A percentile compares a stretch with the other conserved stretches of the same genome.
These are phyloP conservation scores for Poecilia picta DNA, from an alignment of 2,797 vertebrate genomes.

Conservation along the genomic window DNA sequence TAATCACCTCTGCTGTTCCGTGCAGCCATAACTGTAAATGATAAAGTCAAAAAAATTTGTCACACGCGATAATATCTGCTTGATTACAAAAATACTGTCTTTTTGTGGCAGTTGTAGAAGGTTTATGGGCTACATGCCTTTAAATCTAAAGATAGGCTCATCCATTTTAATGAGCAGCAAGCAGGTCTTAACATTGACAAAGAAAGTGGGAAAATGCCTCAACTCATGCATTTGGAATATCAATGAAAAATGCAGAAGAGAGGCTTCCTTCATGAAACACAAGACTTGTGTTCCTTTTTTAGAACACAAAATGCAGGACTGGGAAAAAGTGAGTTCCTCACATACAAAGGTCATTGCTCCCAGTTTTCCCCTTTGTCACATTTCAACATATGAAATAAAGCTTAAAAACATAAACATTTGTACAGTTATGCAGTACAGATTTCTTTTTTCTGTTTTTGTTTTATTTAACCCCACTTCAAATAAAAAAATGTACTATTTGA, in stretches of 20 bases:
- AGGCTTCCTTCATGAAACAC: slow-evolving; percentile 8
- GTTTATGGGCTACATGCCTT: slow-evolving; percentile 20
- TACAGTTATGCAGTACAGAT: neutral
- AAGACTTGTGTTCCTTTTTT: neutral
- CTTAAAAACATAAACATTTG: neutral
- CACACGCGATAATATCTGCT: neutral
- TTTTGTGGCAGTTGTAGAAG: slow-evolving; percentile 6
- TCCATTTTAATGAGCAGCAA: slow-evolving; percentile 53
- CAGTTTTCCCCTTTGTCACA: neutral
- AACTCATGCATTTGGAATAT: slow-evolving; percentile 45
- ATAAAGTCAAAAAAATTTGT: slow-evolving; percentile 2
- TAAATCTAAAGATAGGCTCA: slow-evolving; percentile 39
- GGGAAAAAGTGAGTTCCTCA: slow-evolving; percentile 3
- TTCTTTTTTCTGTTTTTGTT: neutral
- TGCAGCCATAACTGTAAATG: neutral
- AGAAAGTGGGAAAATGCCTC: slow-evolving; percentile 46
- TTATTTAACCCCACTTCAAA: neutral
- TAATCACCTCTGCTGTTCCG: slow-evolving; percentile 7
- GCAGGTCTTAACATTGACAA: slow-evolving; percentile 40
- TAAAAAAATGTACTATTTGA: neutral
- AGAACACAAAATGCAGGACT: slow-evolving; percentile 1
- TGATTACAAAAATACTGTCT: slow-evolving; percentile 13
- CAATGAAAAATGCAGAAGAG: slow-evolving; percentile 41
- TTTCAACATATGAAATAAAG: slow-evolving; percentile 15
- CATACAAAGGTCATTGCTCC: neutral